Evolutionary conservation across 2,797 vertebrate genomes (phyloP).

Genomic region (Lepilemur septentrionalis): DNA sequence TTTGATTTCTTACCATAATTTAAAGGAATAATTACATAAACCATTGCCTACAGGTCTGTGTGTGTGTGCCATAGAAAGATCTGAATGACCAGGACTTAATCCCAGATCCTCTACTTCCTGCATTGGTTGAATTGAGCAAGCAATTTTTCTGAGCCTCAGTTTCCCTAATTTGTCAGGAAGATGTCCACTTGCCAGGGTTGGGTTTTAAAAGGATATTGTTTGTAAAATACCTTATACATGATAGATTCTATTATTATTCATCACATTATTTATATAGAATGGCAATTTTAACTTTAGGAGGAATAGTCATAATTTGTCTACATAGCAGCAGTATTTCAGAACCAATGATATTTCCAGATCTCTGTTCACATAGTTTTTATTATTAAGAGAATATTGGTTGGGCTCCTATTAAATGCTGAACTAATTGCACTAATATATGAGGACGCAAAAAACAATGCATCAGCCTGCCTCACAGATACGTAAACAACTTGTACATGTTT

Average conservation of each 20-base stretch:
- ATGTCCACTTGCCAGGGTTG: background rate
- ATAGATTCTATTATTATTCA: background rate
- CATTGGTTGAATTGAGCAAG: background rate
- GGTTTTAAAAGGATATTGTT: background rate
- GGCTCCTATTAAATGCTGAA: background rate
- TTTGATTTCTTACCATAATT: conserved; percentile 9
- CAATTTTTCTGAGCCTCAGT: background rate
- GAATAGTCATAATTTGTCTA: background rate
- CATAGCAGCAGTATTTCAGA: background rate
- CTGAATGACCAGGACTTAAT: background rate
- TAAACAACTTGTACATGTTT: background rate
- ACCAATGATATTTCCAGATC: background rate
- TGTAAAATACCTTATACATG: background rate
- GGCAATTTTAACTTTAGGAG: background rate
- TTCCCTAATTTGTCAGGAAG: conserved; percentile 22
- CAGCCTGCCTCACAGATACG: background rate
- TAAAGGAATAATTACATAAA: background rate
- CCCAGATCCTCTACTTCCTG: background rate
- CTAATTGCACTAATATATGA: background rate
- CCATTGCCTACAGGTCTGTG: background rate
- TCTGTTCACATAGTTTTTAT: background rate
- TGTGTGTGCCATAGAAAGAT: background rate
- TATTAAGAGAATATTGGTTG: background rate
- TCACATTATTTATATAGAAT: background rate
- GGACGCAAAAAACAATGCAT: background rate